A percentile compares a stretch with the other conserved stretches of the same genome.
These are phyloP conservation scores for Neomicropteryx cornuta DNA, from an alignment of 1,140 invertebrate species.

Conservation along the genomic window DNA sequence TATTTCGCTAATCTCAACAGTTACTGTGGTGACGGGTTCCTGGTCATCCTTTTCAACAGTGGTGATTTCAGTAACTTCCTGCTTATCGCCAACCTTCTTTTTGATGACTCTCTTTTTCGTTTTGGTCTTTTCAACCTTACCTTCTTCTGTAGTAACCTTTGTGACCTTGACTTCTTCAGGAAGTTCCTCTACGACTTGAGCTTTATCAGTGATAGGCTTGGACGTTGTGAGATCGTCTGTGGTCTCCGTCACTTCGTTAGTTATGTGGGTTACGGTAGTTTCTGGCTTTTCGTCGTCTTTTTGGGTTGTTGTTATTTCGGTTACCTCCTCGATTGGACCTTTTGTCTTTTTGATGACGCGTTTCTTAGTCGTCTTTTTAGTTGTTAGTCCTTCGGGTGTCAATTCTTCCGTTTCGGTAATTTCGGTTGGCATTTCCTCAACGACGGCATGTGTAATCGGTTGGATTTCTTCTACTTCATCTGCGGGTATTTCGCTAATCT, in stretches of 20 bases:
- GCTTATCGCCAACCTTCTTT: slow-evolving; percentile 21
- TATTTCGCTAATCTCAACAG: slow-evolving; percentile 8
- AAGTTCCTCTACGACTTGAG: slow-evolving; percentile 8
- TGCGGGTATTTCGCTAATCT: slow-evolving; percentile 11
- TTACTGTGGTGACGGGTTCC: slow-evolving; percentile 11
- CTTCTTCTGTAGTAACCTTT: slow-evolving; percentile 7
- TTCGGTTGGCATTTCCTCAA: slow-evolving; percentile 11
- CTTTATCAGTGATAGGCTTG: too few species aligned
- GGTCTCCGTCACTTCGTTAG: slow-evolving; percentile 6
- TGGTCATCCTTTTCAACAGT: slow-evolving; percentile 19
- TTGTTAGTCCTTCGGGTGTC: slow-evolving; percentile 14
- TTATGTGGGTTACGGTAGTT: slow-evolving; percentile 9
- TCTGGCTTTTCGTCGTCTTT: slow-evolving; percentile 14
- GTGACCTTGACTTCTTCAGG: slow-evolving; percentile 7
- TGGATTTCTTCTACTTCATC: slow-evolving; percentile 2
- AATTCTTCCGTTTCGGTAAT: slow-evolving; percentile 8
- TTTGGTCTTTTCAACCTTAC: slow-evolving; percentile 16
- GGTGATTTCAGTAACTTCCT: slow-evolving; percentile 25
- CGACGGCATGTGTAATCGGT: not conserved
- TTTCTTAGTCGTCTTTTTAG: slow-evolving; percentile 11
- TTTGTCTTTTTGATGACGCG: slow-evolving; percentile 11
- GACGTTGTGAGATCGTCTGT: too few species aligned
- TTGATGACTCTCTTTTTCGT: slow-evolving; percentile 25
- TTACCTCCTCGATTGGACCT: slow-evolving; percentile 10
- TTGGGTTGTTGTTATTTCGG: slow-evolving; percentile 18